phyloP scores from a whole-genome alignment of 2,888 invertebrate genomes.

The Melangyna quadrimaculata region DNA sequence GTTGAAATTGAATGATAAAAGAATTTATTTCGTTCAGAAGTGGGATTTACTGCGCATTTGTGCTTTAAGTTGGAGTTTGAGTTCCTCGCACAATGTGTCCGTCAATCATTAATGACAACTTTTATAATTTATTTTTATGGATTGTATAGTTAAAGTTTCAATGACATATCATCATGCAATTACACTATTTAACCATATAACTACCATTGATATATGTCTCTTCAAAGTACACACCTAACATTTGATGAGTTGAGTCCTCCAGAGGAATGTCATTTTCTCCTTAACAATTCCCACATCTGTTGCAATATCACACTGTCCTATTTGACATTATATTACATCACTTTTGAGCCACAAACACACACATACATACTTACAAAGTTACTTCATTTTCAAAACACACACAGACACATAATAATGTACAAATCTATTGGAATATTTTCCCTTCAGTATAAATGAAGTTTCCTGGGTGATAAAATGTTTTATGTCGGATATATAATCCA shows the following conservation, averaged over 20 bases:
- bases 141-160: not conserved
- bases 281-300: constrained; percentile 6
- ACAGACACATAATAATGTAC: not conserved
- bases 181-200: not conserved
- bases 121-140: not conserved
- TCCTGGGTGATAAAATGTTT: constrained; percentile 40
- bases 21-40: not conserved
- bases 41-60: not conserved
- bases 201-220: no score
- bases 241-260: not conserved
- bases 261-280: not conserved
- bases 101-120: not conserved
- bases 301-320: not conserved
- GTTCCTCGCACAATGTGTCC: not conserved
- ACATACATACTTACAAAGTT: not conserved
- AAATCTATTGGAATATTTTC: not conserved
- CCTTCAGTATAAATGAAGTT: not conserved
- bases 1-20: not conserved
- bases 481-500: constrained; percentile 47
- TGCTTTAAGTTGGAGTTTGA: not conserved
- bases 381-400: not conserved
- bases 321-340: not conserved
- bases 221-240: not conserved
- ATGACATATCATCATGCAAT: not conserved
- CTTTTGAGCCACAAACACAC: not conserved